Base-by-base conservation (phyloP, 2,797 vertebrate species). In the Enteromius paludinosus region DNA sequence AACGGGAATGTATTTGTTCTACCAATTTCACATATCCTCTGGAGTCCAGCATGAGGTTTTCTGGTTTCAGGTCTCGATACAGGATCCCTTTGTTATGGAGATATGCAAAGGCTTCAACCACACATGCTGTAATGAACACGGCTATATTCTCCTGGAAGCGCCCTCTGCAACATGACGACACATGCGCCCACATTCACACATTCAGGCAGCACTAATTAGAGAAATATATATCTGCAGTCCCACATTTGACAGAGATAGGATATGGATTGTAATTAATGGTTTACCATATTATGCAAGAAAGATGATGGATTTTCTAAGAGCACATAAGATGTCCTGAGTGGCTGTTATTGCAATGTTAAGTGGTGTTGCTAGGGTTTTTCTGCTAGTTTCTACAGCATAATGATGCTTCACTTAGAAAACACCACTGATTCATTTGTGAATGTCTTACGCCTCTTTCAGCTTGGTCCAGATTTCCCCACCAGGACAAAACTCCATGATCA, bases 381-480 rank as follows among this genome's bases (percentile, higher is more conserved):
- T 56, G 49, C 52, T 62, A 12, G n/a, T 45, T 76, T 43, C 17
- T 56, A 43, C 25, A 47, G 4, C 17, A 79, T 68, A 18, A 25
- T 18, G 38, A 80, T 41, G 28, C 45, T 30, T 49, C 18, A 4
- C 23, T 70, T 25, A 20, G 33, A 23, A 52, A 41, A 75, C 49
- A 59, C 3, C n/a, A 11, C 38, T 18, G n/a, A 62, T 6, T 28
- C n/a, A 47, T 62, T 17, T 62, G 59, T 38, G 2, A 59, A 66
- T 12, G 25, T 69, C 93, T 89, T 88, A 96, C 96, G 85, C 89
- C 94, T 96, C 94, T 30, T 95, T 95, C 79, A 97, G 95, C 83
- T 96, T 96, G 86, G 94, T 95, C 96, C 95, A 96, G 83, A 96
- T 91, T 87, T 97, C 96, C 0, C 96, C 95, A 1, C 95, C 96